These are phyloP conservation scores for Muricea muricata DNA, from an alignment of 92 coral and sea anemone genomes.

Conservation along the genomic window DNA sequence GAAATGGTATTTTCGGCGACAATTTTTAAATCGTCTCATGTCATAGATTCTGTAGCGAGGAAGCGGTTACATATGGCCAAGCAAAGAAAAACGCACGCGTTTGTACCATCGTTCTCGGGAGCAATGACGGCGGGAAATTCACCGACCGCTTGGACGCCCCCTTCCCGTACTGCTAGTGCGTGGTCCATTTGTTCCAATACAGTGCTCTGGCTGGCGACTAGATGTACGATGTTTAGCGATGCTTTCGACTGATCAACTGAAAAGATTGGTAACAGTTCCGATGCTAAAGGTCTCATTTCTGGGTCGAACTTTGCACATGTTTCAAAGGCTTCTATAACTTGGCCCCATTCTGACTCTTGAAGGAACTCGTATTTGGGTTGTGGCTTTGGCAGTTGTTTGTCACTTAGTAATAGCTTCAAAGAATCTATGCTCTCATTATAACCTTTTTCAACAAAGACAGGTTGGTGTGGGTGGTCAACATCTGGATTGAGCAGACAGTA, in stretches of 20 bases:
- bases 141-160: too few species aligned
- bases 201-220: background rate
- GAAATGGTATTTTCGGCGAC: background rate
- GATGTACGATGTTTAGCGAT: background rate
- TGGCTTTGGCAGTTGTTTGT: background rate
- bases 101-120: too few species aligned
- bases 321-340: background rate
- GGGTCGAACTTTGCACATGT: slow-evolving; percentile 24
- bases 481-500: slow-evolving; percentile 35
- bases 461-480: background rate
- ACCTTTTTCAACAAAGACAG: background rate
- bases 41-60: too few species aligned
- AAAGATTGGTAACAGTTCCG: background rate
- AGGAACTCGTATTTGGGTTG: slow-evolving; percentile 6
- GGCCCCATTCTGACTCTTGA: background rate
- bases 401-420: background rate
- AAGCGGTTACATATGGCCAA: too few species aligned
- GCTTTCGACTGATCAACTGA: background rate
- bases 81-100: too few species aligned
- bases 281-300: slow-evolving; percentile 1
- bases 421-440: background rate
- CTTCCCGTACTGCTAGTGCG: too few species aligned
- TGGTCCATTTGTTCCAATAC: too few species aligned
- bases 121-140: too few species aligned
- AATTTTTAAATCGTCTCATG: too few species aligned